Evolutionary conservation across 2,888 invertebrate genomes (phyloP).

Genomic region (Octodonta nipae): DNA sequence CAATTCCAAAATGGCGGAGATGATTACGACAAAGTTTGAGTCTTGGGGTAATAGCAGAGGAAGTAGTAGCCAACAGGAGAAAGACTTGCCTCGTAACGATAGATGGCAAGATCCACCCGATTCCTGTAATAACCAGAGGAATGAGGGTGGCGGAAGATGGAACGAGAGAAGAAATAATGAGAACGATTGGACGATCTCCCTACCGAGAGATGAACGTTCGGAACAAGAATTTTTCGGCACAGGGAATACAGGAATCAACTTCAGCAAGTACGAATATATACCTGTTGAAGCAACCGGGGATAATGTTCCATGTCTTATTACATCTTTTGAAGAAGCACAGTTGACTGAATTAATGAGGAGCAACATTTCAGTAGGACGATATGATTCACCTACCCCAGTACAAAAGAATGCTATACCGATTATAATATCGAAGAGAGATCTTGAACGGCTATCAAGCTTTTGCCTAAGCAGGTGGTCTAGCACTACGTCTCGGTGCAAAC

Average conservation of each 20-base stretch:
- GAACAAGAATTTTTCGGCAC: conserved; percentile 81
- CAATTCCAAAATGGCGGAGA: conserved; percentile 39
- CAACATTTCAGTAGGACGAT: conserved; percentile 76
- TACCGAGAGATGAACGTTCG: conserved; percentile 73
- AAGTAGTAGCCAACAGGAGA: conserved; percentile 38
- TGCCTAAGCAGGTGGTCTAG: no score
- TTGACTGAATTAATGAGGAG: conserved; percentile 88
- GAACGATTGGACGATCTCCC: conserved; percentile 74
- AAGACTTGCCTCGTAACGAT: conserved; percentile 49
- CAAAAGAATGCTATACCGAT: conserved; percentile 99
- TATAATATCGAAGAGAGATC: conserved; percentile 81
- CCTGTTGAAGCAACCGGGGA: conserved; percentile 99
- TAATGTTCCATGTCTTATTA: conserved; percentile 80
- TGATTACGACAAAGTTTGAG: conserved; percentile 28
- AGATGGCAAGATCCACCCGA: conserved; percentile 50
- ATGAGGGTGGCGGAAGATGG: conserved; percentile 30
- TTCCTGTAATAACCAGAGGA: conserved; percentile 18
- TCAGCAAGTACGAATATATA: conserved; percentile 99
- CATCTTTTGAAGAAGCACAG: conserved; percentile 87
- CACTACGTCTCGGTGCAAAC: no score
- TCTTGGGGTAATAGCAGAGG: conserved; percentile 44
- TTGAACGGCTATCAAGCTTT: no score
- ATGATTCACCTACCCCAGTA: conserved; percentile 88
- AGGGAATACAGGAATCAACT: conserved; percentile 97
- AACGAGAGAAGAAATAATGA: conserved; percentile 26